Evolutionary conservation across 2,888 invertebrate genomes (phyloP).

Genomic region (Steinernema carpocapsae): DNA sequence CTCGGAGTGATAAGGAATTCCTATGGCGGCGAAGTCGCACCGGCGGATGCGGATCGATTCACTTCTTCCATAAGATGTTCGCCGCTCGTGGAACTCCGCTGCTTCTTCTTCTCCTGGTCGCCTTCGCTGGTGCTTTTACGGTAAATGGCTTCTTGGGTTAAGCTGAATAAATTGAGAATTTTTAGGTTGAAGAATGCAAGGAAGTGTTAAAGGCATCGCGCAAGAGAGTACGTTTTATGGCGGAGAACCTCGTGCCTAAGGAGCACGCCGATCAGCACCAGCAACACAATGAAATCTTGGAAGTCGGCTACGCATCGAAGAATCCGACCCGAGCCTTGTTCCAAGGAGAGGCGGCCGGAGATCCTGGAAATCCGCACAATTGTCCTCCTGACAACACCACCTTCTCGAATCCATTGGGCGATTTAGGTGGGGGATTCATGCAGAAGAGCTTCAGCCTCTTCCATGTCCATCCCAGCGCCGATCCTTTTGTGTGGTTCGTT

Average conservation of each 20-base stretch:
- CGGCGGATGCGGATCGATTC: conserved; percentile 13
- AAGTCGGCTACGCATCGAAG: neutral
- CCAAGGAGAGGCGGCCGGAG: neutral
- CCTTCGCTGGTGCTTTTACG: neutral
- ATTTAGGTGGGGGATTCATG: neutral
- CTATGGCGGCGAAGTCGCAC: neutral
- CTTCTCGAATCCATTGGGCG: neutral
- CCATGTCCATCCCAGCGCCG: conserved; percentile 31
- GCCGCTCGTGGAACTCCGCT: conserved; percentile 27
- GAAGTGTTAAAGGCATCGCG: neutral
- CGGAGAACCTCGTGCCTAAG: conserved; percentile 18
- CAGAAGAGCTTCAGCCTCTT: neutral
- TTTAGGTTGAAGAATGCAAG: conserved; percentile 23
- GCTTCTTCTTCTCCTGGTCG: neutral
- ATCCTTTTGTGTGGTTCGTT: conserved; percentile 31
- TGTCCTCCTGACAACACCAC: neutral
- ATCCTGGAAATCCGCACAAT: neutral
- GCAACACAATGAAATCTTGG: neutral
- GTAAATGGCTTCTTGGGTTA: neutral
- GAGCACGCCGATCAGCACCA: neutral
- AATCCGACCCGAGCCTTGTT: conserved; percentile 10
- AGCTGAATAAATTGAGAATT: neutral
- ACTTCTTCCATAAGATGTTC: conserved; percentile 17
- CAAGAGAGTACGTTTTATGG: neutral
- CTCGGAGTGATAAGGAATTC: conserved; percentile 30